Evolutionary conservation across 1,140 invertebrate species (phyloP).

Genomic region (Rhizoglyphus robini): DNA sequence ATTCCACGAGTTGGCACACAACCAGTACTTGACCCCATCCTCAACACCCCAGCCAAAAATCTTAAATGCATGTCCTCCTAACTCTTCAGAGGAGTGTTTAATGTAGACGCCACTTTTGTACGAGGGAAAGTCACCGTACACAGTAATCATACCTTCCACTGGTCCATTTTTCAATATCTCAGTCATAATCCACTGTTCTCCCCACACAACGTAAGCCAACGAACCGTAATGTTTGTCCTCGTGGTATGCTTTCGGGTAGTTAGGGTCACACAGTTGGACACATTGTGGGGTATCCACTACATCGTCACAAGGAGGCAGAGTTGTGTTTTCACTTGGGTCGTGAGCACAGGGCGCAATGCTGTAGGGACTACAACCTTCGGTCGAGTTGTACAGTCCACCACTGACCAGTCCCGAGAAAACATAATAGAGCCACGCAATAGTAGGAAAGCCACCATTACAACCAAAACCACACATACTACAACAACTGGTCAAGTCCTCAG

Average conservation of each 20-base stretch:
- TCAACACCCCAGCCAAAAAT: slow-evolving; percentile 43
- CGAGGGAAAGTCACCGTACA: slow-evolving; percentile 36
- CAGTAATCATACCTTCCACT: slow-evolving; percentile 69
- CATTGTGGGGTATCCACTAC: slow-evolving; percentile 37
- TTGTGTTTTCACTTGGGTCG: slow-evolving; percentile 34
- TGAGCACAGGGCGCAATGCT: slow-evolving; percentile 31
- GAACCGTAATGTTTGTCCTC: slow-evolving; percentile 53
- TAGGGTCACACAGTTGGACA: slow-evolving; percentile 33
- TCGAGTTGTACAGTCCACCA: slow-evolving; percentile 60
- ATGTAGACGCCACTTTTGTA: slow-evolving; percentile 65
- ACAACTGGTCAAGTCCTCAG: slow-evolving; percentile 42
- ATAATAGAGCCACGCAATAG: slow-evolving; percentile 36
- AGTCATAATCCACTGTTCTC: no score
- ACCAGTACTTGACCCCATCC: slow-evolving; percentile 38
- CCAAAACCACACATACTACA: slow-evolving; percentile 40
- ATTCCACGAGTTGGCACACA: slow-evolving; percentile 43
- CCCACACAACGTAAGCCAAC: no score
- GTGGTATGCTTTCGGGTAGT: slow-evolving; percentile 34
- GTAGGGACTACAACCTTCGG: slow-evolving; percentile 41
- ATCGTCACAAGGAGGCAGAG: slow-evolving; percentile 29
- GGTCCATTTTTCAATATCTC: slow-evolving; percentile 80
- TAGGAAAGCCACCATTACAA: slow-evolving; percentile 36
- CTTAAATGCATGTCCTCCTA: slow-evolving; percentile 50
- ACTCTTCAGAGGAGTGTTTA: slow-evolving; percentile 51
- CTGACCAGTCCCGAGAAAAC: slow-evolving; percentile 46